Evolutionary conservation across 2,888 invertebrate species (phyloP), one percentile per base, ranked within the genome.

Genomic region (Penaeus monodon): DNA sequence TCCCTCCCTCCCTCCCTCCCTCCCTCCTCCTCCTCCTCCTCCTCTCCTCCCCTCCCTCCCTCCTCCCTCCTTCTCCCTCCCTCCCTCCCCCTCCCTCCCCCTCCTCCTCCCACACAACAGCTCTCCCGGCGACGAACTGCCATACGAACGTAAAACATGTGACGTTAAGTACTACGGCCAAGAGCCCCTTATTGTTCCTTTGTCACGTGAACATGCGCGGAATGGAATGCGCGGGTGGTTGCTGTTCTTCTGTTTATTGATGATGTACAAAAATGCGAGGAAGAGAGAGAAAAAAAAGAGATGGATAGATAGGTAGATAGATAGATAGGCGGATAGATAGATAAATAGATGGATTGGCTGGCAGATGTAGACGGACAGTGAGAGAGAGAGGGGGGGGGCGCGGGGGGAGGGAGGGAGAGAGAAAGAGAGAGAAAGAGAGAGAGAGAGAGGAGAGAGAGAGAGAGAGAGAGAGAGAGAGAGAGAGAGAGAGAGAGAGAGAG

Each of bases 81-180:
- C 17, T 33, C 24, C 29, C 29, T 38, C 20, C 79, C 79, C 12
- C 33, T 65, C 22, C 64, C 27, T 57, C 27, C 77, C 27, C 77
- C 77, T 77, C 49, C 57, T 57, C 77, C 77, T 77, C 77, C 76
- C 49, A 14, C 8, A 12, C 8, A 12, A 27, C 17, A n/a, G 22
- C 20, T n/a, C 33, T 20, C 80, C 29, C 80, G 33, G 38, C 81
- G 44, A 81, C 66, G 29, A 38, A 44, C 81, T 68, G 81, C 81
- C 81, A 81, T 64, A 77, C n/a, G 49, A 49, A 57, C 57, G 57
- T 57, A 57, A 57, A 57, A 57, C 57, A 57, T 57, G 57, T 57
- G 57, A 57, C 57, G 57, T 57, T 57, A 57, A 57, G 57, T 57
- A 57, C 57, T 17, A 17, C 17, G 20, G 17, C 57, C 57, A 57